Evolutionary conservation across 2,888 invertebrate species (phyloP).

Genomic region (Cephus nigrinus): DNA sequence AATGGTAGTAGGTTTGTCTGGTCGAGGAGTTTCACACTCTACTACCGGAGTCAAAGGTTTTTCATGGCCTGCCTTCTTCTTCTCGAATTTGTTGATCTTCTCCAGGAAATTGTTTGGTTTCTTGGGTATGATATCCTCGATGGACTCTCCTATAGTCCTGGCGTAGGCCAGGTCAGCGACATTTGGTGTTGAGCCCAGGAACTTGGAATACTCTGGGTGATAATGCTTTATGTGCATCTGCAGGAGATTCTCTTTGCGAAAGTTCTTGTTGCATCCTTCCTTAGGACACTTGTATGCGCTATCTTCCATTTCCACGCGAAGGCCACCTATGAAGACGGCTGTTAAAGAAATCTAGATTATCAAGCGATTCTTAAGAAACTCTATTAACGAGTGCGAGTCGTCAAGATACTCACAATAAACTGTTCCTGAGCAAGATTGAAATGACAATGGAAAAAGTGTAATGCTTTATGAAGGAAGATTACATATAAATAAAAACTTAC

Average conservation of each 20-base stretch:
- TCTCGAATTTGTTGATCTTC: constrained; percentile 63
- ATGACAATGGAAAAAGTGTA: background rate
- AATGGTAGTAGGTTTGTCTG: constrained; percentile 2
- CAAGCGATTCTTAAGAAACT: background rate
- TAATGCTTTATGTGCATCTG: constrained; percentile 97
- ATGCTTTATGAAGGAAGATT: background rate
- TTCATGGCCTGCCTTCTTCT: constrained; percentile 39
- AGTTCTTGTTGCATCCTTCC: constrained; percentile 87
- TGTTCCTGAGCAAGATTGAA: constrained; percentile 36
- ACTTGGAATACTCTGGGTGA: constrained; percentile 82
- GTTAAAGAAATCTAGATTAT: constrained; percentile 64
- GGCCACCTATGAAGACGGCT: constrained; percentile 61
- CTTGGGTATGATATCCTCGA: constrained; percentile 65
- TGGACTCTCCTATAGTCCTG: constrained; percentile 75
- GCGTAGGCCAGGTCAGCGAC: constrained; percentile 88
- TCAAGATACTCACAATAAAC: constrained; percentile 51
- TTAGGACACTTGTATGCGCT: constrained; percentile 79
- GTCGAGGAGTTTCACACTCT: constrained; percentile 6
- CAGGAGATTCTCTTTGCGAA: constrained; percentile 89
- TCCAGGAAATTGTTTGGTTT: constrained; percentile 61
- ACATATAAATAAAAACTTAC: constrained; percentile 34
- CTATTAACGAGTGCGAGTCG: background rate
- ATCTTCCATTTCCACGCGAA: constrained; percentile 75
- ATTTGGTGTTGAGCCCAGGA: constrained; percentile 84
- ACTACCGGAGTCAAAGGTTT: constrained; percentile 27